Evolutionary conservation across 2,888 invertebrate genomes (phyloP).

Genomic region (Dicycla oo): DNA sequence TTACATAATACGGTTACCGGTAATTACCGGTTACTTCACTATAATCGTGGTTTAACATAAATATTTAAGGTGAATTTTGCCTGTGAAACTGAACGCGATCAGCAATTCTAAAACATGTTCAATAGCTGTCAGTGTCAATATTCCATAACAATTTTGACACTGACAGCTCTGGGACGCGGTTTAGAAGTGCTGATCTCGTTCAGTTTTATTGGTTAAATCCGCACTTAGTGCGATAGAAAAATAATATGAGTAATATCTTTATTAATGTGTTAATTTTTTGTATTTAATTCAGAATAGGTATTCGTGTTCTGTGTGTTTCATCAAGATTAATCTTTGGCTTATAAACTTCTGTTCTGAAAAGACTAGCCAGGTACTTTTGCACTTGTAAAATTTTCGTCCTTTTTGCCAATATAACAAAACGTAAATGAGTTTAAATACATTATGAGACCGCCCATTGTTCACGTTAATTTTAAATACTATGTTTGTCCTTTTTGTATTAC

Average conservation of each 20-base stretch:
- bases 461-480: neutral
- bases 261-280: neutral
- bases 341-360: neutral
- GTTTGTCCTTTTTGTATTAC: neutral
- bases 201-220: too few species aligned
- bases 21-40: slow-evolving; percentile 30
- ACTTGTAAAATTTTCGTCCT: too few species aligned
- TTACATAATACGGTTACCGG: slow-evolving; percentile 32
- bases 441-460: neutral
- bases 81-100: too few species aligned
- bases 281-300: neutral
- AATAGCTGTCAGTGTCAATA: too few species aligned
- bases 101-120: too few species aligned
- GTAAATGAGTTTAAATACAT: neutral
- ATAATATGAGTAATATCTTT: neutral
- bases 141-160: too few species aligned
- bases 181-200: too few species aligned
- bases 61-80: too few species aligned
- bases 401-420: neutral
- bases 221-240: neutral
- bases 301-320: neutral
- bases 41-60: neutral
- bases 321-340: neutral
- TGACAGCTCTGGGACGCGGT: too few species aligned
- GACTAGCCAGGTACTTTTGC: too few species aligned